A percentile compares a stretch with the other conserved stretches of the same genome.
These are phyloP conservation scores for Chelonia mydas DNA, from an alignment of 2,797 vertebrate genomes.

Conservation along the genomic window DNA sequence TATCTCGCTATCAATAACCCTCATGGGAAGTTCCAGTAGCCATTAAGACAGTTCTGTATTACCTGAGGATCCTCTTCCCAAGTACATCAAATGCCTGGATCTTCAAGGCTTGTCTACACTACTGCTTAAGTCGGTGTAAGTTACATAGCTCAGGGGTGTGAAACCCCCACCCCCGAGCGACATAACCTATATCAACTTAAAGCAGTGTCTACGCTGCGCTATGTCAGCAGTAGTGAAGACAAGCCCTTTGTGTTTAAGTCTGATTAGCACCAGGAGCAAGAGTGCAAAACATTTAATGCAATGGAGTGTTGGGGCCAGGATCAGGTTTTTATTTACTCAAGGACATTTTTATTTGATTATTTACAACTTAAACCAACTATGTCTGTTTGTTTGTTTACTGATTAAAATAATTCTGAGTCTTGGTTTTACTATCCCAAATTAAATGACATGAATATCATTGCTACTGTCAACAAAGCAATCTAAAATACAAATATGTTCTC, in stretches of 20 bases:
- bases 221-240: not conserved
- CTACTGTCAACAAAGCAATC: not conserved
- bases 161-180: too few relatives aligned
- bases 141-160: too few relatives aligned
- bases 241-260: not conserved
- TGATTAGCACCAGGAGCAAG: not conserved
- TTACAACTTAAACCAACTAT: not conserved
- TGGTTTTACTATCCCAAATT: not conserved
- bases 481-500: not conserved
- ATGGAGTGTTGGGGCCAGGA: not conserved
- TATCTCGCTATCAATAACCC: not conserved
- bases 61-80: not conserved
- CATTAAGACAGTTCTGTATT: not conserved
- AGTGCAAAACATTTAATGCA: not conserved
- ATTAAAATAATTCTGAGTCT: not conserved
- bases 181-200: too few relatives aligned
- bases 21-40: not conserved
- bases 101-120: not conserved
- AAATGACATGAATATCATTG: not conserved
- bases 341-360: not conserved
- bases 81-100: not conserved
- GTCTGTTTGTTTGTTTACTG: not conserved
- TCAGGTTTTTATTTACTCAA: not conserved
- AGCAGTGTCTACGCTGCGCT: too few relatives aligned
- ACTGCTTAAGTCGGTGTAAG: not conserved